Evolutionary conservation across 2,797 vertebrate genomes (phyloP), one percentile per base, ranked within the genome.

Genomic region (Darevskia nairensis): DNA sequence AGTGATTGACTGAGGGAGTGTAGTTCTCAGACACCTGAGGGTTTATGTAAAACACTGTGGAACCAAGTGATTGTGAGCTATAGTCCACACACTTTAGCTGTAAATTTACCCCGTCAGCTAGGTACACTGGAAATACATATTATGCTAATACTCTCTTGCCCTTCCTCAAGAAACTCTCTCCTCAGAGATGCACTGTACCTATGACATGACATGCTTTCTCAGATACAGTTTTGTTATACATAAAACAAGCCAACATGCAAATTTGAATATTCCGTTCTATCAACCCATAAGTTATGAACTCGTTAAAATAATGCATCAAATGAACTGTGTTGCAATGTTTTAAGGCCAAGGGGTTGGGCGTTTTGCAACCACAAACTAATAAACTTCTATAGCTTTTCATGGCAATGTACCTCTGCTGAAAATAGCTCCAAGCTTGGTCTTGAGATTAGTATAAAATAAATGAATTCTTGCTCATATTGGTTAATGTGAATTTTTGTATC

Each of bases 91-190:
- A 91, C 6, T 89, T 93, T 77, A 91, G 87, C 85, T 92, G 81
- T 93, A 93, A 93, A 95, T 95, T 95, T 96, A 84, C 44, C 25
- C 90, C 94, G 89, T 92, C 91, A 89, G 68, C 91, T 94, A 85
- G 21, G 21, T 92, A 71, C 39, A 86, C 83, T 77, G 79, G 75
- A 94, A 94, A 94, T 88, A 23, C 93, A 93, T 88, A 11, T 92
- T 93, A 94, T 95, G 93, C 87, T 95, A 95, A 93, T 92, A 82
- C 17, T 93, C 72, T 85, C 90, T 80, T 92, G 86, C 82, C 94
- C 91, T 91, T 79, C 61, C 75, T 86, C 80, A 39, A 87, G 89
- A 90, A 91, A 92, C 83, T 80, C 85, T 39, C 84, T 93, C 86
- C 79, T 86, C 89, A 92, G 87, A 93, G 90, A 88, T 92, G 83